phyloP scores from a whole-genome alignment of 2,797 vertebrate species.

The Helicolenus hilgendorfi region DNA sequence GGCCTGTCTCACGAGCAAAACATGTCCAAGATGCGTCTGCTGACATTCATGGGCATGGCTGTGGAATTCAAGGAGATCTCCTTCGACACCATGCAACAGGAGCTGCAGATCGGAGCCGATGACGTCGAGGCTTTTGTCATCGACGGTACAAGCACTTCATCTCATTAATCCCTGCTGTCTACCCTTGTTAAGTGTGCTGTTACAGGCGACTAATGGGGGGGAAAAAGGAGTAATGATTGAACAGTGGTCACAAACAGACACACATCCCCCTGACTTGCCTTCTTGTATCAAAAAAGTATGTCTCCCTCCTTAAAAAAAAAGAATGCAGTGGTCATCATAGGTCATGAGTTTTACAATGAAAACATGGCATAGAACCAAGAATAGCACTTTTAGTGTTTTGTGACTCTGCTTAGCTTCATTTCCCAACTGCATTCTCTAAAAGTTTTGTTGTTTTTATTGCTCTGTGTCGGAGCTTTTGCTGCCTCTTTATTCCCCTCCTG shows the following conservation, averaged over 20 bases:
- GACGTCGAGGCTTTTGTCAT: conserved; percentile 99
- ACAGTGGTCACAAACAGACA: not conserved
- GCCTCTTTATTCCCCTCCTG: not conserved
- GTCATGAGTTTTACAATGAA: not conserved
- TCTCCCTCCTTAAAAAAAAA: not conserved
- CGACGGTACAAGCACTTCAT: conserved; percentile 90
- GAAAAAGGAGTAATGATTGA: not conserved
- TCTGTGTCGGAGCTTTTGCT: conserved; percentile 9
- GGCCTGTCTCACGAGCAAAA: conserved; percentile 98
- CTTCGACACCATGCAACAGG: conserved; percentile 98
- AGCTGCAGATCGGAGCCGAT: conserved; percentile 96
- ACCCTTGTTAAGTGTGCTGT: not conserved
- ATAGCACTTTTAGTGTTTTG: conserved; percentile 20
- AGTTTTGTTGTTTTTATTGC: conserved; percentile 18
- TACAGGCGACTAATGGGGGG: not conserved
- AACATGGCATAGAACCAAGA: conserved; percentile 4
- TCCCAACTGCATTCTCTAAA: not conserved
- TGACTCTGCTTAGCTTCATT: conserved; percentile 18
- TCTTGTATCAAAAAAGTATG: not conserved
- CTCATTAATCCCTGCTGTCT: not conserved
- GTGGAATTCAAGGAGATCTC: conserved; percentile 98
- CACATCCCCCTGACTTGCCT: not conserved
- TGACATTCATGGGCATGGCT: conserved; percentile 99
- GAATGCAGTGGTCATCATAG: not conserved
- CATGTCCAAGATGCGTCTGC: conserved; percentile 98